Evolutionary conservation across 2,888 invertebrate genomes (phyloP).

Genomic region (Callinectes sapidus): DNA sequence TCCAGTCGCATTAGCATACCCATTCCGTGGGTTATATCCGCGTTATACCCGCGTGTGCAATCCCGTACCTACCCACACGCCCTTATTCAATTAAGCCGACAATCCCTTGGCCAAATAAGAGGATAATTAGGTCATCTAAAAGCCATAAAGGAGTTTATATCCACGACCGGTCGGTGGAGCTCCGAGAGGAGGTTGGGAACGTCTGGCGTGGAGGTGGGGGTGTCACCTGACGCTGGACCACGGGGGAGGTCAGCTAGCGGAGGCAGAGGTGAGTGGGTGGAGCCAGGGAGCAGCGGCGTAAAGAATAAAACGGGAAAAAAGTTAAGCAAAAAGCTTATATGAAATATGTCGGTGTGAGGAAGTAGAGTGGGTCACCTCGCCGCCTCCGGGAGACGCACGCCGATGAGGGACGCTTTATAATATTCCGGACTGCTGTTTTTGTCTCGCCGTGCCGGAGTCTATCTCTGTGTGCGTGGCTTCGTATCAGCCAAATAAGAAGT

Average conservation of each 20-base stretch:
- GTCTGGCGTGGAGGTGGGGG: constrained; percentile 22
- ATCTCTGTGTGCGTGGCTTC: not conserved
- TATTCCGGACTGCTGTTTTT: not conserved
- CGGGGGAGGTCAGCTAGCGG: not conserved
- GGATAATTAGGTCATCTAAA: constrained; percentile 70
- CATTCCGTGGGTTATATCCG: constrained; percentile 64
- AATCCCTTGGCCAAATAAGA: constrained; percentile 69
- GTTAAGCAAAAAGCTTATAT: not conserved
- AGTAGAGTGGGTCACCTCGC: constrained; percentile 6
- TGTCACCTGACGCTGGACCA: constrained; percentile 45
- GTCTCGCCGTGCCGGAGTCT: not conserved
- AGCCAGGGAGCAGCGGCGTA: not conserved
- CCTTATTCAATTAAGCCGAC: constrained; percentile 70
- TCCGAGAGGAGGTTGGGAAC: constrained; percentile 16
- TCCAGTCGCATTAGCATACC: constrained; percentile 65
- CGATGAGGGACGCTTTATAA: not conserved
- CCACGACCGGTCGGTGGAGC: constrained; percentile 62
- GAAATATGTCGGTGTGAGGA: not conserved
- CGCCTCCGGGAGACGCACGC: not conserved
- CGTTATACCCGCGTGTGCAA: constrained; percentile 66
- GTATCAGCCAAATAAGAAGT: not conserved
- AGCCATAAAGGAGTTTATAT: constrained; percentile 70
- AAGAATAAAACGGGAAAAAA: not conserved
- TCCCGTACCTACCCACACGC: constrained; percentile 68
- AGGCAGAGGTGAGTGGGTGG: not conserved